These are phyloP conservation scores for Desmodus rotundus DNA, from an alignment of 2,113 vertebrate genomes.

Conservation along the genomic window DNA sequence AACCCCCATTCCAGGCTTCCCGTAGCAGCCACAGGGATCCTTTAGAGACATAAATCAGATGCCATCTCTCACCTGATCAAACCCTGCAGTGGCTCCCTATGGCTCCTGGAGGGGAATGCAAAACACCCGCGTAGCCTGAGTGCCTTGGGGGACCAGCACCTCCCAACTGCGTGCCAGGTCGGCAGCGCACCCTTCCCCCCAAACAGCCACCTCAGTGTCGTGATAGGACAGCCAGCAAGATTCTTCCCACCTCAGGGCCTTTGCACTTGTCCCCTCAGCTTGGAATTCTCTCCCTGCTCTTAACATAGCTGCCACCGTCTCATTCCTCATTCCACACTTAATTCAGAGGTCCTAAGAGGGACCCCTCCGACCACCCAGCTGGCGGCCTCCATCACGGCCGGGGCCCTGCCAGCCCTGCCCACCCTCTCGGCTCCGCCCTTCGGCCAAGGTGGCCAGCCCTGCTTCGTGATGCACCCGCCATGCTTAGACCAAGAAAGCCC, in stretches of 20 bases:
- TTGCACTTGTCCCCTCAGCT: background rate
- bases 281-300: background rate
- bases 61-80: background rate
- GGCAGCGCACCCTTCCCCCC: background rate
- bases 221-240: background rate
- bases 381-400: background rate
- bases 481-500: background rate
- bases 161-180: background rate
- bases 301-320: background rate
- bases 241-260: background rate
- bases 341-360: background rate
- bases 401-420: background rate
- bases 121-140: background rate
- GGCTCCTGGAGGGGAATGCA: background rate
- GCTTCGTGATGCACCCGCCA: background rate
- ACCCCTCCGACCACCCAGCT: background rate
- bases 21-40: background rate
- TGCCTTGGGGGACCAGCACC: background rate
- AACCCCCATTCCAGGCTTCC: background rate
- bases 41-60: background rate
- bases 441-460: background rate
- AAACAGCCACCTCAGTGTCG: background rate
- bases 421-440: background rate
- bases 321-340: background rate
- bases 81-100: background rate